phyloP scores from a whole-genome alignment of 2,113 vertebrate species.

The Gobio gobio region DNA sequence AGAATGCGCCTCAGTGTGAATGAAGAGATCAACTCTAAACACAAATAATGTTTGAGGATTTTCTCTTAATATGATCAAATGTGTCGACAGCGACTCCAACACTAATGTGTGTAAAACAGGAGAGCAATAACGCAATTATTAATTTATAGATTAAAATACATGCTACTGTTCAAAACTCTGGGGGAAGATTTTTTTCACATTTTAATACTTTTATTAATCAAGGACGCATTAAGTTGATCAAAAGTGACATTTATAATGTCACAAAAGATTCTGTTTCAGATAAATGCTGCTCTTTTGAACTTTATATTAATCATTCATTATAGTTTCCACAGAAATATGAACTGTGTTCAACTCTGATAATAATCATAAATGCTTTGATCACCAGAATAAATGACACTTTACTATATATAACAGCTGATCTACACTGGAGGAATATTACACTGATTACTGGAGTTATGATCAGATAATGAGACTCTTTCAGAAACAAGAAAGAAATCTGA shows the following conservation, averaged over 20 bases:
- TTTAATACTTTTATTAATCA: neutral
- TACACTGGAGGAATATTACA: neutral
- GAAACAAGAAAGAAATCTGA: too few species aligned
- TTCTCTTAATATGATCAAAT: neutral
- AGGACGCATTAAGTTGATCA: neutral
- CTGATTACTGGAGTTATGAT: neutral
- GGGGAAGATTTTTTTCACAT: neutral
- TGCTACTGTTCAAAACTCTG: neutral
- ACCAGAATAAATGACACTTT: neutral
- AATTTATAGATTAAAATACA: neutral
- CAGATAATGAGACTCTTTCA: too few species aligned
- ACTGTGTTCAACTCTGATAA: neutral
- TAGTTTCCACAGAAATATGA: neutral
- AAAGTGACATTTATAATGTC: neutral
- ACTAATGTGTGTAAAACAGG: neutral
- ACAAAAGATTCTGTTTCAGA: neutral
- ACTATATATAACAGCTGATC: too few species aligned
- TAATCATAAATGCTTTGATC: too few species aligned
- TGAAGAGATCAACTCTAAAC: neutral
- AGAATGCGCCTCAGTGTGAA: too few species aligned
- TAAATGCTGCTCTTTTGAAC: neutral
- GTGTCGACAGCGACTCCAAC: neutral
- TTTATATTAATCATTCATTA: too few species aligned
- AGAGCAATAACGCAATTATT: neutral
- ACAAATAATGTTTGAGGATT: neutral